These are phyloP conservation scores for Schizotus pectinicornis DNA, from an alignment of 2,888 invertebrate species.

Conservation along the genomic window DNA sequence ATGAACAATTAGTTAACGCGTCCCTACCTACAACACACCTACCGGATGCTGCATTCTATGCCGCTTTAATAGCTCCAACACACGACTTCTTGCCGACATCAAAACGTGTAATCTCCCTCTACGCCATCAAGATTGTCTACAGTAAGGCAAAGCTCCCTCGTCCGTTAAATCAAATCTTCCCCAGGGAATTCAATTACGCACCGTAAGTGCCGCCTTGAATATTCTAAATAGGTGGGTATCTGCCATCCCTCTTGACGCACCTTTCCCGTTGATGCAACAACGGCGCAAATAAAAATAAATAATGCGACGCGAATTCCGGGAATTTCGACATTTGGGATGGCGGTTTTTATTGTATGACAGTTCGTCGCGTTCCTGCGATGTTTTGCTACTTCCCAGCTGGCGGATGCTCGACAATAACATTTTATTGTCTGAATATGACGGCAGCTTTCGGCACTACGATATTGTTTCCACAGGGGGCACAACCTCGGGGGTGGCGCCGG, in stretches of 20 bases:
- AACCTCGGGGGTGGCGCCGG: too few relatives aligned
- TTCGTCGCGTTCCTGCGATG: too few relatives aligned
- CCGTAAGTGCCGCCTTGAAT: constrained; percentile 16
- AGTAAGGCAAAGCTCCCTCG: constrained; percentile 6
- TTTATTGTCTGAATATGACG: too few relatives aligned
- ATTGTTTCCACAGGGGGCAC: too few relatives aligned
- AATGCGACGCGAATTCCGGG: too few relatives aligned
- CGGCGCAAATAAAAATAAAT: too few relatives aligned
- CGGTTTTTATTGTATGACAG: too few relatives aligned
- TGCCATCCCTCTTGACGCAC: neutral
- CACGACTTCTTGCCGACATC: constrained; percentile 15
- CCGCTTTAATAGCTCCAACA: constrained; percentile 19
- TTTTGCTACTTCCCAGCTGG: too few relatives aligned
- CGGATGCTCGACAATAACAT: too few relatives aligned
- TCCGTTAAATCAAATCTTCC: constrained; percentile 17
- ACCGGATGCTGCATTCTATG: constrained; percentile 14
- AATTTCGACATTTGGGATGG: too few relatives aligned
- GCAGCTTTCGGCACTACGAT: too few relatives aligned
- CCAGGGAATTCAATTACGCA: constrained; percentile 16
- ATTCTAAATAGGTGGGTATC: neutral
- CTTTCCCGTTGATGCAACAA: too few relatives aligned
- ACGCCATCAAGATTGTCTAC: constrained; percentile 13
- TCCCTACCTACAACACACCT: constrained; percentile 8
- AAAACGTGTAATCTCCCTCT: constrained; percentile 20
- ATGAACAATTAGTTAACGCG: constrained; percentile 28